These are phyloP conservation scores for Diadumene lineata DNA, from an alignment of 92 coral and sea anemone species.

Conservation along the genomic window DNA sequence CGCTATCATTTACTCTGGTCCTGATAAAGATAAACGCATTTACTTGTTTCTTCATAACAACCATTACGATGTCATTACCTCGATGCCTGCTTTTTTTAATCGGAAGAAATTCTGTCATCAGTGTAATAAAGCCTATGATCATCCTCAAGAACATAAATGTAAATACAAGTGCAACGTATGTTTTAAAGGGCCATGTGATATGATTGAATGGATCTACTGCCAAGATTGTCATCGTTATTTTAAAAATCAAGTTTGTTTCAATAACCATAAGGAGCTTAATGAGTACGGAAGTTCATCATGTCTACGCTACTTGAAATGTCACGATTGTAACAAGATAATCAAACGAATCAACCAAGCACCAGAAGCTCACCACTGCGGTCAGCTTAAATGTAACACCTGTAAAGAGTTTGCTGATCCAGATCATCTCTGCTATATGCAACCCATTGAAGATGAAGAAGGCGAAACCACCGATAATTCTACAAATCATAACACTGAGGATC, in stretches of 20 bases:
- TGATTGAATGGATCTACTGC: slow-evolving; percentile 6
- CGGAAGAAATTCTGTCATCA: slow-evolving; percentile 39
- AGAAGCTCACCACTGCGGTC: background rate
- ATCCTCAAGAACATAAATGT: slow-evolving; percentile 28
- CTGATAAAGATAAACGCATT: slow-evolving; percentile 41
- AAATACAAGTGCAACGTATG: slow-evolving; percentile 20
- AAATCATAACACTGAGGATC: background rate
- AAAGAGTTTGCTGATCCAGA: background rate
- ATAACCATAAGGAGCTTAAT: background rate
- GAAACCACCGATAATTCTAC: background rate
- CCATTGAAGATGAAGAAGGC: background rate
- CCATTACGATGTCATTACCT: slow-evolving; percentile 59
- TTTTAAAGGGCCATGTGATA: slow-evolving; percentile 9
- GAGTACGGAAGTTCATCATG: background rate
- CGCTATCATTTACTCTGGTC: slow-evolving; percentile 54
- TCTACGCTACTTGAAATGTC: background rate
- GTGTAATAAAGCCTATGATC: slow-evolving; percentile 54
- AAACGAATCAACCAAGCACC: no score
- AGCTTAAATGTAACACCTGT: background rate
- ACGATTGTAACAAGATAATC: background rate
- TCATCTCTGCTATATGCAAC: slow-evolving; percentile 3
- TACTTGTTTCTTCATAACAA: slow-evolving; percentile 35
- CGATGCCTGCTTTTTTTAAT: slow-evolving; percentile 45
- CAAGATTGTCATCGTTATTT: slow-evolving; percentile 12
- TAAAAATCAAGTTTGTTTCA: background rate